A percentile compares a stretch with the other conserved stretches of the same genome.
phyloP scores from a whole-genome alignment of 2,888 invertebrate genomes.

The Drosophila paucipuncta region DNA sequence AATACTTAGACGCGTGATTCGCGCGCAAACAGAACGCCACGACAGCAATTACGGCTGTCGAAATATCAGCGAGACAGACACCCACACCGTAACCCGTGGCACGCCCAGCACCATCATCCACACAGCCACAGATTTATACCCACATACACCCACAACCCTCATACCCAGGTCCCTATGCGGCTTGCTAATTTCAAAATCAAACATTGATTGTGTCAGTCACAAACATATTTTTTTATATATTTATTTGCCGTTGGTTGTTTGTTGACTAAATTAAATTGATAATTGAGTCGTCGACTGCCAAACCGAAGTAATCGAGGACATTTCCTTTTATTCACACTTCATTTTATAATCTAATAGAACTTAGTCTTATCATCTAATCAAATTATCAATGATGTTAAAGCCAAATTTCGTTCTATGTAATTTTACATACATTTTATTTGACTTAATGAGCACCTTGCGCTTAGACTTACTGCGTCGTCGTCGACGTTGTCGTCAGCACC shows the following conservation, averaged over 20 bases:
- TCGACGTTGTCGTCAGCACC: constrained; percentile 1
- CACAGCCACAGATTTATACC: constrained; percentile 1
- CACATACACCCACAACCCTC: constrained; percentile 11
- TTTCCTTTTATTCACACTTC: constrained; percentile 14
- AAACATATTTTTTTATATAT: constrained; percentile 40
- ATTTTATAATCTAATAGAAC: too few relatives aligned
- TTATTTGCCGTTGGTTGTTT: constrained; percentile 54
- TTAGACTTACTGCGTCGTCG: not conserved
- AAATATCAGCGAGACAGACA: constrained; percentile 51
- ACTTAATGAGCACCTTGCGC: not conserved
- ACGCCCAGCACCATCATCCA: constrained; percentile 19
- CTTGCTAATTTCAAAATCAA: constrained; percentile 56
- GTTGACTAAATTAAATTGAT: constrained; percentile 58
- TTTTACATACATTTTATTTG: not conserved
- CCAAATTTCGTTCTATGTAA: not conserved
- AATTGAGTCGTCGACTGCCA: constrained; percentile 44
- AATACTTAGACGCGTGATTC: constrained; percentile 39
- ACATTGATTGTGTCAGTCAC: constrained; percentile 53
- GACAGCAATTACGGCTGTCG: constrained; percentile 77
- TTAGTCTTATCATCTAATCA: not conserved
- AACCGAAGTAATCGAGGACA: constrained; percentile 18
- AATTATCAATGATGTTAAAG: not conserved
- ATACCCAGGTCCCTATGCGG: constrained; percentile 16
- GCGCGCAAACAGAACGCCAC: constrained; percentile 50
- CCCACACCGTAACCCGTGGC: constrained; percentile 3